Evolutionary conservation across 2,888 invertebrate genomes (phyloP).

Genomic region (Nomada fucata): DNA sequence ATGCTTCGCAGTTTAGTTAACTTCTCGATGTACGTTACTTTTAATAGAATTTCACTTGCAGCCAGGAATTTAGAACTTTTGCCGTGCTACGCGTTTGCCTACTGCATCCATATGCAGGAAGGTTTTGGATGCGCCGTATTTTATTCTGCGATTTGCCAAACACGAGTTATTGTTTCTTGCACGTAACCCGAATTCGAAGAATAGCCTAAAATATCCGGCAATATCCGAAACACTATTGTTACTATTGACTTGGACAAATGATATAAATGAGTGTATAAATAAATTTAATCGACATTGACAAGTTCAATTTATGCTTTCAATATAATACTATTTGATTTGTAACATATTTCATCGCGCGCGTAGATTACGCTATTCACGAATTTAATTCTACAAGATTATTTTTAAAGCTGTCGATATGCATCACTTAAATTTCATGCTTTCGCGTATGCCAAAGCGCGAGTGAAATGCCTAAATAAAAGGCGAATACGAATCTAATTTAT

Average conservation of each 20-base stretch:
- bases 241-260: neutral
- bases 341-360: neutral
- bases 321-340: too few relatives aligned
- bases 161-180: neutral
- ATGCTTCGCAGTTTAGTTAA: neutral
- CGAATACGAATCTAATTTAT: neutral
- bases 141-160: neutral
- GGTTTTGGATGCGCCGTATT: slow-evolving; percentile 13
- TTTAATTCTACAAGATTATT: neutral
- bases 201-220: neutral
- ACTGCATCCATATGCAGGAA: neutral
- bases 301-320: too few relatives aligned
- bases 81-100: neutral
- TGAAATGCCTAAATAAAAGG: neutral
- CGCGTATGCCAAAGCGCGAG: neutral
- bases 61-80: slow-evolving; percentile 16
- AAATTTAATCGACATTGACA: too few relatives aligned
- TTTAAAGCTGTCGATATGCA: too few relatives aligned
- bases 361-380: too few relatives aligned
- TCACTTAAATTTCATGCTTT: neutral
- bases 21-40: neutral
- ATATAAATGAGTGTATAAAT: neutral
- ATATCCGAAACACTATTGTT: neutral
- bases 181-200: neutral
- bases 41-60: slow-evolving; percentile 6